Base-by-base conservation (phyloP, 1,140 invertebrate species). In the Cyclina sinensis region DNA sequence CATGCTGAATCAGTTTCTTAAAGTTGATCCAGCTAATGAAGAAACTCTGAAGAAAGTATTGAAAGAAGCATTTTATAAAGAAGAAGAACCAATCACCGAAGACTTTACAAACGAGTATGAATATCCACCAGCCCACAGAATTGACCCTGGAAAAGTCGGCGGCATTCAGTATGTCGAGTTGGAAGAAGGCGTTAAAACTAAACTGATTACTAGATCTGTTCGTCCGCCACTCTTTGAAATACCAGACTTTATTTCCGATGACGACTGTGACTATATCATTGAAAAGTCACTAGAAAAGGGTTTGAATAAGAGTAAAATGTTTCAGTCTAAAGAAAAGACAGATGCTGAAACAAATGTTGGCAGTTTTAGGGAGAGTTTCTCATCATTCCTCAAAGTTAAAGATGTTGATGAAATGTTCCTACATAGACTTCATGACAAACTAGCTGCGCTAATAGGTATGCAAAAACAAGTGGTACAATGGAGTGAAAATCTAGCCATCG, bases 221-320 rank as follows among this genome's bases (percentile, higher is more conserved):
- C 51, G 78, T 21, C 85, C 85, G n/a, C 85, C 85, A 18, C 1
- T 87, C 11, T 87, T 79, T 80, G 85, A 79, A 68, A 87, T 87
- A 62, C 74, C 74, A 65, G 43, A 80, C 57, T 87, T 87, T 54
- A 7, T 87, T 0, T 65, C 74, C 0, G 59, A 46, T 51, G 59
- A 68, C 1, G 74, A 87, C 14, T 87, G 85, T 78, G 85, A 87
- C 59, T 48, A 46, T 39, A 87, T 87, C 35, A 87, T 87, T 43
- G 74, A 79, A 32, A 80, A 46, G 37, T 27, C 74, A 21, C n/a
- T 1, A 24, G 39, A 80, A 21, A 79, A 87, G 39, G 85, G 85
- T 11, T 39, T 78, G 16, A 43, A 59, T 21, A 35, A 32, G 43
- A 87, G 73, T 54, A 27, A 24, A 3, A 37, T 68, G 46, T 79